phyloP scores from a whole-genome alignment of 2,113 vertebrate genomes.

The Clarias magur region DNA sequence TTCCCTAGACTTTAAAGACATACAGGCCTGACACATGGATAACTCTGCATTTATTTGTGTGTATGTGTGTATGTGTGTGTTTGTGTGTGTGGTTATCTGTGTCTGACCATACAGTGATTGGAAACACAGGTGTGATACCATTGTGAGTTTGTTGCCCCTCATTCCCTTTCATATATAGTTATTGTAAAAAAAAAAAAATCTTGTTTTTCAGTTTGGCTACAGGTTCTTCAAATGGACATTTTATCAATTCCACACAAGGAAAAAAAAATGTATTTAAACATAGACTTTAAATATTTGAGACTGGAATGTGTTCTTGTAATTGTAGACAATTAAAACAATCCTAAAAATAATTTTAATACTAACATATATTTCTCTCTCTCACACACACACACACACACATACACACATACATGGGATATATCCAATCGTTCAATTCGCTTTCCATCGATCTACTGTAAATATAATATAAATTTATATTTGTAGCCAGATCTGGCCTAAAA shows the following conservation, averaged over 20 bases:
- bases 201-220: not conserved
- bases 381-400: not conserved
- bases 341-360: not conserved
- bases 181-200: not conserved
- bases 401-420: not conserved
- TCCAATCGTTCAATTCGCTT: too few relatives aligned
- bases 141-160: slow-evolving; percentile 6
- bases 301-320: not conserved
- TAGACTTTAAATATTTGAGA: not conserved
- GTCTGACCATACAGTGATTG: not conserved
- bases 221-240: not conserved
- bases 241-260: too few relatives aligned
- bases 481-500: too few relatives aligned
- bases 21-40: not conserved
- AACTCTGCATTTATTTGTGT: not conserved
- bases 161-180: slow-evolving; percentile 10
- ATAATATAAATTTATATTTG: too few relatives aligned
- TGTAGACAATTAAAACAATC: not conserved
- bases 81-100: not conserved
- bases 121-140: slow-evolving; percentile 20
- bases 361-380: not conserved
- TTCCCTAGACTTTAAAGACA: not conserved
- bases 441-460: too few relatives aligned
- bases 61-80: not conserved
- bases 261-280: not conserved